phyloP scores from a whole-genome alignment of 2,113 vertebrate species.

The Odobenus rosmarus region DNA sequence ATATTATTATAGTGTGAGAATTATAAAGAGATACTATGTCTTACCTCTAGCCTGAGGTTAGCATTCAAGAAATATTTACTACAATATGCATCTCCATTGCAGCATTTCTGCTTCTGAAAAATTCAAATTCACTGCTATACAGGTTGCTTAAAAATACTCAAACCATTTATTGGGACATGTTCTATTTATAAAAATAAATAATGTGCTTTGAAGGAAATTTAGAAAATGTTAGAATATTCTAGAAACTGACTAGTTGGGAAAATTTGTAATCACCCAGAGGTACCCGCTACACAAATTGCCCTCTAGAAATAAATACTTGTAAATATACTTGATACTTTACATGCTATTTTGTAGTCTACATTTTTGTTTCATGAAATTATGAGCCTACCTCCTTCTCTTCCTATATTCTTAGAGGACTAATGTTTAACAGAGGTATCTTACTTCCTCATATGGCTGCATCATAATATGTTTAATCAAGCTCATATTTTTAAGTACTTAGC shows the following conservation, averaged over 20 bases:
- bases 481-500: background rate
- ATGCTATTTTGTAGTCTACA: background rate
- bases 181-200: background rate
- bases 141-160: background rate
- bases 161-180: background rate
- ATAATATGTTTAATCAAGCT: background rate
- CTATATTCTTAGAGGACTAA: background rate
- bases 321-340: background rate
- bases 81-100: background rate
- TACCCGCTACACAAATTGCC: background rate
- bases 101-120: background rate
- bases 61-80: background rate
- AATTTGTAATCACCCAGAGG: background rate
- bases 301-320: background rate
- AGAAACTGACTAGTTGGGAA: background rate
- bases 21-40: background rate
- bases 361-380: background rate
- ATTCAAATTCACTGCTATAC: background rate
- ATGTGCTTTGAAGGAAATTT: background rate
- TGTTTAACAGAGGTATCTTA: background rate
- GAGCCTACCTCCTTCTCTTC: background rate
- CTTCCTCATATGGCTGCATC: background rate
- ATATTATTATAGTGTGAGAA: background rate
- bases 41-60: background rate
- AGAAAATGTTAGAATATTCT: background rate